Conservation (phyloP, 2,113 vertebrate species). For the Cheilinus undulatus region DNA sequence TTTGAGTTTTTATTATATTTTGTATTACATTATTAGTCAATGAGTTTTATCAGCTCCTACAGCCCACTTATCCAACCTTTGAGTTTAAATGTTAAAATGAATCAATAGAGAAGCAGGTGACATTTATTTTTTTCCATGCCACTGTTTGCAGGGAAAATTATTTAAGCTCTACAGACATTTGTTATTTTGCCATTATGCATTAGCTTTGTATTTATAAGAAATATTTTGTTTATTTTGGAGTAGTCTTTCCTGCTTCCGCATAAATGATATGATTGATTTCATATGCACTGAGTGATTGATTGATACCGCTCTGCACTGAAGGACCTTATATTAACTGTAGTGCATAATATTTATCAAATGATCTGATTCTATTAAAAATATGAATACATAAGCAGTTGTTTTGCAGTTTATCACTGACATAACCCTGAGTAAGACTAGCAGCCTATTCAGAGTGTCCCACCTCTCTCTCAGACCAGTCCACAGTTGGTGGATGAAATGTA, state of each 20-base stretch:
- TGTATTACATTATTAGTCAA: too few species aligned
- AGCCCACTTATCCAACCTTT: too few species aligned
- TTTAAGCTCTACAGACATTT: too few species aligned
- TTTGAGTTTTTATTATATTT: too few species aligned
- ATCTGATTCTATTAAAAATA: conserved; percentile 12
- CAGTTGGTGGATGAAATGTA: background rate
- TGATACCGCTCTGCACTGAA: background rate
- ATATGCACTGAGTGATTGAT: conserved; percentile 1
- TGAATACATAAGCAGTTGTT: conserved; percentile 22
- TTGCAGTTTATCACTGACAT: background rate
- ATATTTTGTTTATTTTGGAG: conserved; percentile 19
- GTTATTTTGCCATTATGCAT: conserved; percentile 13
- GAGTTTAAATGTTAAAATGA: too few species aligned
- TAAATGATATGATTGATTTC: conserved; percentile 7
- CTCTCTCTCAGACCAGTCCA: background rate
- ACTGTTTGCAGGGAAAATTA: too few species aligned
- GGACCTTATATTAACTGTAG: background rate
- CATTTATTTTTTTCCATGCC: too few species aligned
- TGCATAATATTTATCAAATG: conserved; percentile 2
- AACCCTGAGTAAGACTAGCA: conserved; percentile 7
- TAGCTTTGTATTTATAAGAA: background rate
- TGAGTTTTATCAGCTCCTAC: too few species aligned
- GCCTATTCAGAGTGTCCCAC: background rate
- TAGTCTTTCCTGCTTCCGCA: background rate
- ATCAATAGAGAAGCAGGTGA: too few species aligned